A percentile compares a stretch with the other conserved stretches of the same genome.
These are phyloP conservation scores for Temnothorax nylanderi DNA, from an alignment of 1,140 invertebrate species.

Conservation along the genomic window DNA sequence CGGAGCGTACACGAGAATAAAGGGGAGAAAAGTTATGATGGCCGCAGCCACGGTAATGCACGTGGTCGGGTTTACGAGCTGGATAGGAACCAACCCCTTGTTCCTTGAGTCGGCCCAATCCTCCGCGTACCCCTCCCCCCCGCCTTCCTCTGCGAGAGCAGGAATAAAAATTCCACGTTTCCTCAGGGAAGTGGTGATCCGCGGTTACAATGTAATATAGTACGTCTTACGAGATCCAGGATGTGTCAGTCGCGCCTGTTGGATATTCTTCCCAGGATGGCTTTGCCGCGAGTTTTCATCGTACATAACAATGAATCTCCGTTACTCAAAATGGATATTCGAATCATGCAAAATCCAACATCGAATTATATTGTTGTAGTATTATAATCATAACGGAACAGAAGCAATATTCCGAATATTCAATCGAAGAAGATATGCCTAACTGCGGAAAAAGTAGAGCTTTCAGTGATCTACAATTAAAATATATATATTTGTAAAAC, in stretches of 20 bases:
- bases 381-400: neutral
- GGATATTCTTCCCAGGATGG: neutral
- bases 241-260: slow-evolving; percentile 34
- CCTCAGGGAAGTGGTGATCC: neutral
- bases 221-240: slow-evolving; percentile 32
- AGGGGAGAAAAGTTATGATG: slow-evolving; percentile 78
- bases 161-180: slow-evolving; percentile 66
- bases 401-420: neutral
- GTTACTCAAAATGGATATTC: neutral
- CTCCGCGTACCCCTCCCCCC: neutral
- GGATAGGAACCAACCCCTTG: slow-evolving; percentile 22
- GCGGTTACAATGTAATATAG: slow-evolving; percentile 47
- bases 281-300: neutral
- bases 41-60: slow-evolving; percentile 68
- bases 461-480: neutral
- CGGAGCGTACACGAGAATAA: slow-evolving; percentile 73
- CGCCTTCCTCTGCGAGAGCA: neutral
- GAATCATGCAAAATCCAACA: neutral
- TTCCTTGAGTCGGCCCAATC: slow-evolving; percentile 46
- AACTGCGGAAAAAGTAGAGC: neutral
- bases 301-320: slow-evolving; percentile 13
- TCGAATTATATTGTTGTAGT: neutral
- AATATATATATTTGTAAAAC: neutral
- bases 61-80: slow-evolving; percentile 65
- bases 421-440: neutral